Percentiles rank a stretch among this genome's conserved stretches.
Evolutionary conservation across 2,113 vertebrate species (phyloP).

Genomic region (Neotoma lepida): DNA sequence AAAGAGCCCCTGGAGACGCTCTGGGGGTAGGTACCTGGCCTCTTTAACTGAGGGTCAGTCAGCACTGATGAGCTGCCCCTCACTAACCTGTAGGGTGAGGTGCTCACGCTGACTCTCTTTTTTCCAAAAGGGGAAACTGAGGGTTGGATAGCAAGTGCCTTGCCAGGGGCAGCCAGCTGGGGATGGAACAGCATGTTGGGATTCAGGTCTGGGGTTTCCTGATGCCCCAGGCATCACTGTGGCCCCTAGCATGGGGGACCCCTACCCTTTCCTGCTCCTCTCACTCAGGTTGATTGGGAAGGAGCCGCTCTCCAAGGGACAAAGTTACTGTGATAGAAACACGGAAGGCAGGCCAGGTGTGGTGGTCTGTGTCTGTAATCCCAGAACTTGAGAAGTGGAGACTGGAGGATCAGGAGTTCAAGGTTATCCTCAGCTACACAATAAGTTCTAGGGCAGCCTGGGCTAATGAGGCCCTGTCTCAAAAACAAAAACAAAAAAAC

Average conservation of each 20-base stretch:
- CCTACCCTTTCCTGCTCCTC: background rate
- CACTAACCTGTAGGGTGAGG: background rate
- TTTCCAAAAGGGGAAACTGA: slow-evolving; percentile 15
- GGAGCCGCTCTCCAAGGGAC: background rate
- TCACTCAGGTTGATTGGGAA: background rate
- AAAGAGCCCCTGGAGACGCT: background rate
- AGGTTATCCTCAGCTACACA: background rate
- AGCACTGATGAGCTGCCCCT: accelerated
- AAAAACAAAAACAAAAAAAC: background rate
- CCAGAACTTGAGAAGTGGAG: too few species aligned
- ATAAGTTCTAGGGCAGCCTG: background rate
- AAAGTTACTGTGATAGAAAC: background rate
- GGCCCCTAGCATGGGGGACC: background rate
- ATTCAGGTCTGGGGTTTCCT: background rate
- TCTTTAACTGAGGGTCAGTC: background rate
- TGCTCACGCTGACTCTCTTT: background rate
- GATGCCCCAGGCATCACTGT: background rate
- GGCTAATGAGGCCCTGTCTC: background rate
- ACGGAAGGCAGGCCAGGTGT: background rate
- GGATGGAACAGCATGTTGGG: background rate
- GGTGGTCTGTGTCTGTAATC: background rate
- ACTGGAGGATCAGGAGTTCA: background rate
- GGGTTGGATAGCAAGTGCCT: background rate
- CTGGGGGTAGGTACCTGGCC: background rate
- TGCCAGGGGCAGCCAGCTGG: background rate